Conservation (phyloP, 2,113 vertebrate genomes). For the Odocoileus hemionus region DNA sequence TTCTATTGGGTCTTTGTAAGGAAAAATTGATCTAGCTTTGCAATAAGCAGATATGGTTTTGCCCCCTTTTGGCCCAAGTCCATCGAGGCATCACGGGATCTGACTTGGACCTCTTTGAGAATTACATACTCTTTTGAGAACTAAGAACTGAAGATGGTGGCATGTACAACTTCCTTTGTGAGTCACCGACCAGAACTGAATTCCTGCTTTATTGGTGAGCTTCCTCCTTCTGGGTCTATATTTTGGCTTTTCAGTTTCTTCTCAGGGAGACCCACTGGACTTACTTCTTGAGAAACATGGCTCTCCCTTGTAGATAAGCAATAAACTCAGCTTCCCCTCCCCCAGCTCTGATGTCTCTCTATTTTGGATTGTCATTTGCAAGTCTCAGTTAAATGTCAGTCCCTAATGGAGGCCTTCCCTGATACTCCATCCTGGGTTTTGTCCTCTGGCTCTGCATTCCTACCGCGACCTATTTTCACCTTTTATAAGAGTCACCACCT, state of each 20-base stretch:
- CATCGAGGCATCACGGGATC: neutral
- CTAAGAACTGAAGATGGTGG: neutral
- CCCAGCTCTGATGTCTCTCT: neutral
- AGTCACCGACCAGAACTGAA: neutral
- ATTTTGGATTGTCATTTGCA: neutral
- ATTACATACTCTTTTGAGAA: neutral
- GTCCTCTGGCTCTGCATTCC: neutral
- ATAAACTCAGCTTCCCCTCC: neutral
- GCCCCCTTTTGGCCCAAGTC: neutral
- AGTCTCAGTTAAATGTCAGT: neutral
- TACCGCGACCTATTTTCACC: neutral
- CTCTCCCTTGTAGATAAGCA: neutral
- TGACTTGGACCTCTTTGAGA: neutral
- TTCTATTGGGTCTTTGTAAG: neutral
- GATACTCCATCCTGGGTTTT: neutral
- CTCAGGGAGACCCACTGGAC: neutral
- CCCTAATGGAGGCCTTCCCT: neutral
- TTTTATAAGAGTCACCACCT: neutral
- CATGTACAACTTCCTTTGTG: too few relatives aligned
- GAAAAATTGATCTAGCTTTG: neutral
- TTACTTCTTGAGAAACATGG: neutral
- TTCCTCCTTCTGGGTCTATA: neutral
- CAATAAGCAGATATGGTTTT: neutral
- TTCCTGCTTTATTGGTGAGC: neutral
- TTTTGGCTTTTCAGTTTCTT: neutral